Percentiles rank a stretch among this genome's conserved stretches.
These are phyloP conservation scores for Clytia hemisphaerica DNA, from an alignment of 30 jellyfish, hydroid and myxozoan genomes.

Conservation along the genomic window DNA sequence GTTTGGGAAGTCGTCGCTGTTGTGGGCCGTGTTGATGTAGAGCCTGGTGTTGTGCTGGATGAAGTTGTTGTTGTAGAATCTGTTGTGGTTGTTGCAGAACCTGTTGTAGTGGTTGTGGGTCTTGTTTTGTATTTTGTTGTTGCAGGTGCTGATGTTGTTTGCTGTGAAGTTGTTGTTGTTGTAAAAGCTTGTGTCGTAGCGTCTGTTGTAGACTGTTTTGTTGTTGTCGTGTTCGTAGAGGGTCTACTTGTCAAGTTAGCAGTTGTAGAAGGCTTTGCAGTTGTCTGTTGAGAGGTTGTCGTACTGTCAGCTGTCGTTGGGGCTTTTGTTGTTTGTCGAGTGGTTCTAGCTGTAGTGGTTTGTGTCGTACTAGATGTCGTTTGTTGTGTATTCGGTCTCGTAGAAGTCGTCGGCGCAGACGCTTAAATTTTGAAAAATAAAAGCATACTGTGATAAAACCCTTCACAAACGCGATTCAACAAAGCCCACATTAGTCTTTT, in stretches of 20 bases:
- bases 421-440: too few relatives aligned
- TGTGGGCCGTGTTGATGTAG: neutral
- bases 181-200: constrained; percentile 6
- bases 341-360: neutral
- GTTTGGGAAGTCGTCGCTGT: neutral
- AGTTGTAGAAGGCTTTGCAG: neutral
- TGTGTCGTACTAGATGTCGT: neutral
- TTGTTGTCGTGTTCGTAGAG: constrained; percentile 12
- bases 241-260: neutral
- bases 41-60: neutral
- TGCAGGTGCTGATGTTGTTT: constrained; percentile 1
- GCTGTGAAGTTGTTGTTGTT: constrained; percentile 4
- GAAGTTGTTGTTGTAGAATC: constrained; percentile 9
- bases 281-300: neutral
- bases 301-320: constrained; percentile 3
- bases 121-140: neutral
- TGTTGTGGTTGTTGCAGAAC: neutral
- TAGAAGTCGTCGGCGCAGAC: neutral
- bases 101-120: neutral
- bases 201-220: constrained; percentile 19
- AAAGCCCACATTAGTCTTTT: too few relatives aligned
- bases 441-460: too few relatives aligned
- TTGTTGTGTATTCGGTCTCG: neutral
- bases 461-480: too few relatives aligned
- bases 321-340: neutral